Evolutionary conservation across 2,888 invertebrate genomes (phyloP).

Genomic region (Philereme vetulata): DNA sequence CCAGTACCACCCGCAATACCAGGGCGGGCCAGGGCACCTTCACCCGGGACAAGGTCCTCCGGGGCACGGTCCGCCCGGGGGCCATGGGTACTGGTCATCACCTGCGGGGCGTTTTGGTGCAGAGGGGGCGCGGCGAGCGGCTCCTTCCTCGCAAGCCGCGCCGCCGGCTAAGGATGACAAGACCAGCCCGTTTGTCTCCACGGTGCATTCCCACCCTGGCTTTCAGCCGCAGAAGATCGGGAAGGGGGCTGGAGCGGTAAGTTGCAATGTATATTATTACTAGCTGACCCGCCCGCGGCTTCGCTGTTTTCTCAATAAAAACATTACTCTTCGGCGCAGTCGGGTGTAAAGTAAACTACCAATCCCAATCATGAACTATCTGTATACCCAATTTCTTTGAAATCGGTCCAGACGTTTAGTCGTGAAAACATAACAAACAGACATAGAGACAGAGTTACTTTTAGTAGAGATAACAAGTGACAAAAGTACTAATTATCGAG

Average conservation of each 20-base stretch:
- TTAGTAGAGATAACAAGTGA: too few relatives aligned
- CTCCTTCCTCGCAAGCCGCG: slow-evolving; percentile 45
- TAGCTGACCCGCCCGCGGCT: too few relatives aligned
- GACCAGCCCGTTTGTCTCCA: slow-evolving; percentile 93
- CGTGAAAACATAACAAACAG: too few relatives aligned
- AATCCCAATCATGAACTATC: too few relatives aligned
- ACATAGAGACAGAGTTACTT: too few relatives aligned
- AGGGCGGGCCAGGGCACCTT: slow-evolving; percentile 61
- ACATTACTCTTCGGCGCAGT: too few relatives aligned
- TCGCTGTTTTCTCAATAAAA: too few relatives aligned
- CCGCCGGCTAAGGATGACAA: slow-evolving; percentile 83
- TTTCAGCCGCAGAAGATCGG: slow-evolving; percentile 97
- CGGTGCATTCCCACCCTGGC: slow-evolving; percentile 95
- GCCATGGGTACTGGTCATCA: slow-evolving; percentile 43
- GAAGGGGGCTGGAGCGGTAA: slow-evolving; percentile 85
- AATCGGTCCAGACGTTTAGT: too few relatives aligned
- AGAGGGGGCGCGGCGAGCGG: slow-evolving; percentile 73
- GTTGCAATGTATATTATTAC: slow-evolving; percentile 39
- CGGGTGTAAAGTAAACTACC: too few relatives aligned
- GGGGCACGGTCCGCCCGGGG: slow-evolving; percentile 53
- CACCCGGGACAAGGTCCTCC: slow-evolving; percentile 53
- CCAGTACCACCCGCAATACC: slow-evolving; percentile 82
- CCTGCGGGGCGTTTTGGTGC: slow-evolving; percentile 79
- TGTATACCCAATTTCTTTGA: too few relatives aligned
- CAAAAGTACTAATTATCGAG: too few relatives aligned